Evolutionary conservation across 2,888 invertebrate genomes (phyloP).

Genomic region (Drosophila paracracens): DNA sequence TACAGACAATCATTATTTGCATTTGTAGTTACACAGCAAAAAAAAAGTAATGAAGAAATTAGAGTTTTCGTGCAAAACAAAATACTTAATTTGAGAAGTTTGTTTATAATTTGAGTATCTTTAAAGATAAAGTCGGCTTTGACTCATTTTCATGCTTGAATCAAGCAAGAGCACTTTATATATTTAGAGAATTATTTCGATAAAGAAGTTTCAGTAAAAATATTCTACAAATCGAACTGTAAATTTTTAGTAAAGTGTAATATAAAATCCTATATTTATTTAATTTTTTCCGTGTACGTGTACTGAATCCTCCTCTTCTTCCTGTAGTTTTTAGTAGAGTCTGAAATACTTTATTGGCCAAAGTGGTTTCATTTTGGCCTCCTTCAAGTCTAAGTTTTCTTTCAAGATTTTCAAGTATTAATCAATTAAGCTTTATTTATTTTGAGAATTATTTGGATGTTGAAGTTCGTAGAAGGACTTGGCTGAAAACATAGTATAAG

Average conservation of each 20-base stretch:
- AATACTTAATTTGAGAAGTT: not conserved
- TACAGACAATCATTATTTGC: conserved; percentile 59
- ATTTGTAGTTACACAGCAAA: conserved; percentile 34
- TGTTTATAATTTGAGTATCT: not conserved
- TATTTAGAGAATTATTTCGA: not conserved
- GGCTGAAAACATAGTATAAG: not conserved
- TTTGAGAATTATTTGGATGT: not conserved
- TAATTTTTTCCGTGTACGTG: not conserved
- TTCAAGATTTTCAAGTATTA: too few species aligned
- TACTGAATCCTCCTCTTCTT: not conserved
- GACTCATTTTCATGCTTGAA: not conserved
- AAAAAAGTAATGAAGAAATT: not conserved
- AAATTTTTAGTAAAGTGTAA: not conserved
- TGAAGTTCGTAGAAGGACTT: not conserved
- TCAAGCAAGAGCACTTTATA: not conserved
- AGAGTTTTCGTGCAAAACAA: not conserved
- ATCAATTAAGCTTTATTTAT: not conserved
- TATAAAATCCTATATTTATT: not conserved
- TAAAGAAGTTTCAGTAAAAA: not conserved
- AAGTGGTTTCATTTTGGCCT: not conserved
- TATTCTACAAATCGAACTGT: not conserved
- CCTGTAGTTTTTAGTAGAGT: not conserved
- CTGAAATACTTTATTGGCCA: not conserved
- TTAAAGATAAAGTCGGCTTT: not conserved
- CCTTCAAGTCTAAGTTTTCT: not conserved